Evolutionary conservation across 2,113 vertebrate genomes (phyloP), one percentile per base, ranked within the genome.

Genomic region (Albula goreensis): DNA sequence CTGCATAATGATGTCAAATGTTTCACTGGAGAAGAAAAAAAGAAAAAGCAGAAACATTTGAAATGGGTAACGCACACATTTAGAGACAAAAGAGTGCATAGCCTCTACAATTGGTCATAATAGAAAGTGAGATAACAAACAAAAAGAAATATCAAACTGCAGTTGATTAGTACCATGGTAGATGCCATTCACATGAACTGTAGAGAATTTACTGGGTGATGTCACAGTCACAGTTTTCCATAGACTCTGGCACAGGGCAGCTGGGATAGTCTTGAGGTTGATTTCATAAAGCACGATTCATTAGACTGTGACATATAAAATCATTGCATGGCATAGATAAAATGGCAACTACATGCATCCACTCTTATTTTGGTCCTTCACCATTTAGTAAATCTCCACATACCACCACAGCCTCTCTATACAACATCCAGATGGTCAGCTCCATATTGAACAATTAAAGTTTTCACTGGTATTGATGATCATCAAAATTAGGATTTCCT

Each of bases 181-280:
- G 85, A 89, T 12, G 81, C 88, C 84, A 66, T 82, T 89, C 89
- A 57, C 89, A 86, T 48, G 83, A 89, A 77, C 85, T 88, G 89
- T 78, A 81, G 83, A 89, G 78, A 74, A 2, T 74, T 86, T 86
- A 87, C 70, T 85, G 86, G 88, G 93, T 93, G 91, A 93, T 94
- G 92, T 95, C 92, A 94, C 92, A 93, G 93, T 92, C 92, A 94
- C 94, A 90, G 95, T 93, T 93, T 93, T 91, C 95, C 88, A 84
- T 81, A 90, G 83, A 88, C 93, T 94, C 92, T 94, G 50, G 53
- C 17, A 17, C 31, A 56, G 74, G 94, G 94, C 90, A 57, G 31
- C 95, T 93, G 93, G 11, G 79, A 9, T 22, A 74, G 83, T 56
- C 12, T 56, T 56, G 95, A 94, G 92, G 77, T 1, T 13, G 94